phyloP scores from a whole-genome alignment of 2,888 invertebrate species.

The Coelinius sp. region DNA sequence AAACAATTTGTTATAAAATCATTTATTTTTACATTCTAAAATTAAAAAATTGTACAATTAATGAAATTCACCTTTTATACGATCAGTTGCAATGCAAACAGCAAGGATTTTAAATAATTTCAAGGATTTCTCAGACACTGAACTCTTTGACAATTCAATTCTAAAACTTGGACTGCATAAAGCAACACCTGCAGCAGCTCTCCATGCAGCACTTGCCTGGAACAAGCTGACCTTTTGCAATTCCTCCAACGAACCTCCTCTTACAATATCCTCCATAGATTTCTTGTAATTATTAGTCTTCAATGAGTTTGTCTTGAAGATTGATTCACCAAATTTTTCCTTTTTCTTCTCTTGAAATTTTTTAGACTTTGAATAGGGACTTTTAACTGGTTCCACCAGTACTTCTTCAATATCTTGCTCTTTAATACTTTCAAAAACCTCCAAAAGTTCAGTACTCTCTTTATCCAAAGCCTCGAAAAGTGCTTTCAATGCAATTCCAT shows the following conservation, averaged over 20 bases:
- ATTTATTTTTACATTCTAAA: neutral
- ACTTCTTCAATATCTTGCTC: slow-evolving; percentile 29
- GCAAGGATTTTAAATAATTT: slow-evolving; percentile 60
- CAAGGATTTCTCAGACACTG: slow-evolving; percentile 57
- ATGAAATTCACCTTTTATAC: slow-evolving; percentile 55
- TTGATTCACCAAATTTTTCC: neutral
- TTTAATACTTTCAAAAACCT: slow-evolving; percentile 44
- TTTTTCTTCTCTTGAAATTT: neutral
- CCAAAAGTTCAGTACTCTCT: slow-evolving; percentile 57
- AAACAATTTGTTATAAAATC: too few relatives aligned
- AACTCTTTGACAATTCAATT: slow-evolving; percentile 68
- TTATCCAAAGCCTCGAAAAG: slow-evolving; percentile 58
- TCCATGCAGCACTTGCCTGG: slow-evolving; percentile 65
- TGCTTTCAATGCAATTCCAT: slow-evolving; percentile 54
- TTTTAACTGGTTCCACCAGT: slow-evolving; percentile 2
- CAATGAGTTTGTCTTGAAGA: neutral
- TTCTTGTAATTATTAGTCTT: slow-evolving; percentile 17
- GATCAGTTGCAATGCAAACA: slow-evolving; percentile 58
- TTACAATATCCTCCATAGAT: neutral
- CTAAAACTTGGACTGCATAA: slow-evolving; percentile 75
- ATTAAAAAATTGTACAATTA: neutral
- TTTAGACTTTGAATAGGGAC: neutral
- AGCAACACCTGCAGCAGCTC: slow-evolving; percentile 69
- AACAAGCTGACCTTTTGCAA: slow-evolving; percentile 53
- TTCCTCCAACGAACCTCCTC: slow-evolving; percentile 4